Base-by-base conservation (phyloP, 2,113 vertebrate genomes). In the Morone saxatilis region DNA sequence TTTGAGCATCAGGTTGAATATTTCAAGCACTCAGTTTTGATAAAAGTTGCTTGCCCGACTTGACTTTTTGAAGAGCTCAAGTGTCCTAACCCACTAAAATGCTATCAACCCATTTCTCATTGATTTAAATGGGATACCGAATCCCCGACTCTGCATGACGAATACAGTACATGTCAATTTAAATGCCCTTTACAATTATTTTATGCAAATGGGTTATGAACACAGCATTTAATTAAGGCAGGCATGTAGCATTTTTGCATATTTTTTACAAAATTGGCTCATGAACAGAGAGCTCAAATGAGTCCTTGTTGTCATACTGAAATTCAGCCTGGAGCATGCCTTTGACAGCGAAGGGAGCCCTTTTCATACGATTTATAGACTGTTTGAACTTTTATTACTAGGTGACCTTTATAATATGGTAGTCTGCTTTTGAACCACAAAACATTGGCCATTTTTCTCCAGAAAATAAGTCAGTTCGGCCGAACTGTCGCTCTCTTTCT, bases 301-400 rank as follows among this genome's bases (percentile, higher is more conserved):
- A 56, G 48, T 43, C 59, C 20, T 11, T 70, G 72, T 56, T 72
- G 38, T 48, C 50, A n/a, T 6, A 11, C 10, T 72, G 50, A 74
- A 69, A 56, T 54, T 22, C 63, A 72, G 69, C 74, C 71, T 3
- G 48, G 4, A 71, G 83, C 71, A 1, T 9, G 47, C 11, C n/a
- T 80, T 19, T 78, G 76, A 67, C 31, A 63, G 31, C 10, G 1
- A 67, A 25, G 13, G 6, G 53, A 63, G 51, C 7, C 41, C 17
- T 20, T 86, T 76, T 68, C 57, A 36, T 25, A 50, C 70, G 41
- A 72, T 78, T 84, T 76, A 79, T 74, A 56, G 63, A 66, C 69
- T 41, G 80, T 76, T 65, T 71, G n/a, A 86, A 78, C 74, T 78
- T 76, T 62, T 86, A 66, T 74, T 57, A 77, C 56, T 38, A 43